A percentile compares a stretch with the other conserved stretches of the same genome.
These are phyloP conservation scores for Nansenia antarctica DNA, from an alignment of 2,113 vertebrate species.

Conservation along the genomic window DNA sequence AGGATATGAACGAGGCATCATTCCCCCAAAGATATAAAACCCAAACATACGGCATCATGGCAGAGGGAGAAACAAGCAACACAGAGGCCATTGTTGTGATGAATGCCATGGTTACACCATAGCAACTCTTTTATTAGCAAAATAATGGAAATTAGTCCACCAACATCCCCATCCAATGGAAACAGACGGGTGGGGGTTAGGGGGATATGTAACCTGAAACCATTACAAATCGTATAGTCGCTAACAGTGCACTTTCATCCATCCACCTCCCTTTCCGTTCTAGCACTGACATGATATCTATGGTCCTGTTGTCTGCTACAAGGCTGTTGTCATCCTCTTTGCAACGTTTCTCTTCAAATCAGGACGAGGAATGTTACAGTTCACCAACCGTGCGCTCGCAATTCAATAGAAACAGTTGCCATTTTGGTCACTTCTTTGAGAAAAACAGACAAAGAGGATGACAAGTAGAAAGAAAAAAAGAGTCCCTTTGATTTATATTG, in stretches of 20 bases:
- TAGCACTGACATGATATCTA: slow-evolving; percentile 47
- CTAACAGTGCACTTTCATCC: slow-evolving; percentile 43
- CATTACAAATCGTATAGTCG: slow-evolving; percentile 48
- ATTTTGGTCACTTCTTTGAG: slow-evolving; percentile 66
- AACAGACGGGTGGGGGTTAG: slow-evolving; percentile 47
- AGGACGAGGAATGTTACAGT: slow-evolving; percentile 59
- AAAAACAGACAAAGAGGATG: slow-evolving; percentile 71
- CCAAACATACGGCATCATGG: too few relatives aligned
- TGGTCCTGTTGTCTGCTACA: slow-evolving; percentile 57
- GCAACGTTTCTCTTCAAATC: slow-evolving; percentile 57
- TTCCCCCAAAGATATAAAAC: too few relatives aligned
- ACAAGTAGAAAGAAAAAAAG: slow-evolving; percentile 63
- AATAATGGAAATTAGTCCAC: slow-evolving; percentile 74
- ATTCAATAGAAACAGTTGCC: slow-evolving; percentile 36
- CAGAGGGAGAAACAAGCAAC: slow-evolving; percentile 14
- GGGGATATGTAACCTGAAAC: slow-evolving; percentile 67
- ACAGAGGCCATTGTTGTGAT: slow-evolving; percentile 49
- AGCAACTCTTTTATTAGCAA: slow-evolving; percentile 78
- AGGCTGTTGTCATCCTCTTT: slow-evolving; percentile 58
- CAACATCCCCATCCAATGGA: slow-evolving; percentile 68
- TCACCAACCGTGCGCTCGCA: slow-evolving; percentile 39
- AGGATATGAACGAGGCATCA: too few relatives aligned
- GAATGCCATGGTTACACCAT: slow-evolving; percentile 62
- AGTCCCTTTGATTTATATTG: slow-evolving; percentile 69
- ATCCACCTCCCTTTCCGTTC: slow-evolving; percentile 14